Conservation (phyloP, 2,888 invertebrate genomes). For the Cephus pulcher region DNA sequence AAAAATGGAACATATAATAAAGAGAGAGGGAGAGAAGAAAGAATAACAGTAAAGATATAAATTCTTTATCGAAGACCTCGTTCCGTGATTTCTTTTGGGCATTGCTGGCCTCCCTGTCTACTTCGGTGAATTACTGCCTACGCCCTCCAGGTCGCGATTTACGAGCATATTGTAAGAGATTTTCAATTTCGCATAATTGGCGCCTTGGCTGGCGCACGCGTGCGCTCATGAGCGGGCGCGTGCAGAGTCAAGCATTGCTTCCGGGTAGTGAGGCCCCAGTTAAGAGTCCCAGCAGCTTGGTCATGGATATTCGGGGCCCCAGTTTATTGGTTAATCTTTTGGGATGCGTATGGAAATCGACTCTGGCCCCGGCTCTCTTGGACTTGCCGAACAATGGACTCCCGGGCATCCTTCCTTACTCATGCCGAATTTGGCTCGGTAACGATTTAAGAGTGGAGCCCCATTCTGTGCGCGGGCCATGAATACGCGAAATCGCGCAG, state of each 20-base stretch:
- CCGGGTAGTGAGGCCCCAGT: constrained; percentile 28
- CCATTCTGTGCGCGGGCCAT: constrained; percentile 22
- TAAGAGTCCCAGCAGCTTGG: not conserved
- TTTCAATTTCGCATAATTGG: constrained; percentile 52
- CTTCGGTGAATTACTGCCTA: not conserved
- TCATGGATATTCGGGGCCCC: not conserved
- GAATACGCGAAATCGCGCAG: constrained; percentile 49
- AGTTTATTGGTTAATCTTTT: constrained; percentile 46
- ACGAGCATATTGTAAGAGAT: constrained; percentile 40
- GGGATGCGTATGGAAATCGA: constrained; percentile 27
- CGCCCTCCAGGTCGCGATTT: constrained; percentile 27
- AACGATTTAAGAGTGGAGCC: constrained; percentile 7
- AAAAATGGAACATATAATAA: not conserved
- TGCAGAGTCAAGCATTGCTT: constrained; percentile 27
- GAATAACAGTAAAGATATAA: not conserved
- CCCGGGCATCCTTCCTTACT: constrained; percentile 17
- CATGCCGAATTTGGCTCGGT: not conserved
- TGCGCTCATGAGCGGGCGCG: constrained; percentile 25
- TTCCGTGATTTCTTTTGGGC: not conserved
- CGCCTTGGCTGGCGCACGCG: constrained; percentile 25
- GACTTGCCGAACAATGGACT: constrained; percentile 38
- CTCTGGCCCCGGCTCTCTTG: constrained; percentile 12
- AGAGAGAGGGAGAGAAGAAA: not conserved
- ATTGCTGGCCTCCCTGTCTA: not conserved
- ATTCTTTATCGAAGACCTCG: not conserved